Evolutionary conservation across 2,888 invertebrate genomes (phyloP), one percentile per base, ranked within the genome.

Genomic region (Eretmocerus hayati): DNA sequence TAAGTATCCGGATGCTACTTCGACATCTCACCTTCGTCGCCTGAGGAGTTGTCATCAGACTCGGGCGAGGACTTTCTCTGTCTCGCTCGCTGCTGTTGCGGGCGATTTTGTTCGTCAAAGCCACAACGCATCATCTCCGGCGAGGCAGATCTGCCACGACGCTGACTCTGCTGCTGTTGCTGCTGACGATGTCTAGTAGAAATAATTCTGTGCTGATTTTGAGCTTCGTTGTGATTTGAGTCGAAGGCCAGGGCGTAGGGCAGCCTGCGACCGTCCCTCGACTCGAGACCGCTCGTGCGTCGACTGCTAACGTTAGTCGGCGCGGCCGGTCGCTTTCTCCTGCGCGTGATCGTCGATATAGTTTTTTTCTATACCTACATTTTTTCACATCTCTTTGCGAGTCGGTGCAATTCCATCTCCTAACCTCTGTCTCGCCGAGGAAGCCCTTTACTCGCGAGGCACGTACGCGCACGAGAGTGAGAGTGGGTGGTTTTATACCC

Each of bases 21-120:
- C n/a, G n/a, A n/a, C n/a, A n/a, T n/a, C 53, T 51, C 66, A 70
- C 70, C 70, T 70, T 70, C 69, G 60, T 70, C 70, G 58, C 67
- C 67, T 55, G 69, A 69, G 56, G 69, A 69, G 57, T 36, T 26
- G 33, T 69, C 69, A 52, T 69, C 69, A 54, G 65, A 62, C 55
- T 70, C 69, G 52, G 67, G 64, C 50, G 69, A 69, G 50, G 64
- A 65, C 49, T 62, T 63, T 46, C 66, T 58, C 3, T 63, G 66
- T n/a, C n/a, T n/a, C n/a, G n/a, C n/a, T n/a, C n/a, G n/a, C 21
- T 56, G 53, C 33, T 16, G 30, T 13, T 8, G 13, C 8, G 30
- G 13, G 30, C 30, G 8, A 13, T 9, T 13, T 13, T 30, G 5
- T 11, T n/a, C 9, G 36, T 19, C 36, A 20, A 5, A 18, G 36